Conservation (phyloP, 2,888 invertebrate species). For the Encarsia formosa region DNA sequence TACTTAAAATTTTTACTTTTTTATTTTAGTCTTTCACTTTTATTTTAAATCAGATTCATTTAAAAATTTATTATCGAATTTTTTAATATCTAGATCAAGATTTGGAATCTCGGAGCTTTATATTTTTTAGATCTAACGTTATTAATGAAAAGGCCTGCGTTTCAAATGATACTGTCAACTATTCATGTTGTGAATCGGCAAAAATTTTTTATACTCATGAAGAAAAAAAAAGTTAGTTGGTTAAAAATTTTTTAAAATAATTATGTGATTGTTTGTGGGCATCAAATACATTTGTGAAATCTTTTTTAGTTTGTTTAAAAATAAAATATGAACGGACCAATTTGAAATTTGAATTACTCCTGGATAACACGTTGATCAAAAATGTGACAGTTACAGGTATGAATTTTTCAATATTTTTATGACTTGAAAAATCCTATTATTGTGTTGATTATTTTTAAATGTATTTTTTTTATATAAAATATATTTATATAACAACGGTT, state of each 20-base stretch:
- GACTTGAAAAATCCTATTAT: too few species aligned
- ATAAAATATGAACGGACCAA: constrained; percentile 38
- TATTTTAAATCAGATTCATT: background rate
- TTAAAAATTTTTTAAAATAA: background rate
- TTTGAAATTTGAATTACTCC: constrained; percentile 36
- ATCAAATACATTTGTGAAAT: too few species aligned
- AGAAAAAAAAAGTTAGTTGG: constrained; percentile 35
- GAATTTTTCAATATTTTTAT: too few species aligned
- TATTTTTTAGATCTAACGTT: constrained; percentile 3
- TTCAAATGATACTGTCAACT: constrained; percentile 32
- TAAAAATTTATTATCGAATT: too few species aligned
- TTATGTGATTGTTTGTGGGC: too few species aligned
- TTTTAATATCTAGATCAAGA: too few species aligned
- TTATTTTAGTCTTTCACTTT: background rate
- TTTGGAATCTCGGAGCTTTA: constrained; percentile 8
- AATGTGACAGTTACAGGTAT: constrained; percentile 35
- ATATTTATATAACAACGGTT: too few species aligned
- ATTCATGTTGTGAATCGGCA: constrained; percentile 42
- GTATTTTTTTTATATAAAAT: too few species aligned
- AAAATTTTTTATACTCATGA: constrained; percentile 33
- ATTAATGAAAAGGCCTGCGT: constrained; percentile 33
- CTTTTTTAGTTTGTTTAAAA: constrained; percentile 40
- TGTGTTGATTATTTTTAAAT: too few species aligned
- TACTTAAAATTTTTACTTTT: background rate
- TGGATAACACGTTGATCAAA: constrained; percentile 33